Evolutionary conservation across 1,140 invertebrate genomes (phyloP).

Genomic region (Drosophila sulfurigaster): DNA sequence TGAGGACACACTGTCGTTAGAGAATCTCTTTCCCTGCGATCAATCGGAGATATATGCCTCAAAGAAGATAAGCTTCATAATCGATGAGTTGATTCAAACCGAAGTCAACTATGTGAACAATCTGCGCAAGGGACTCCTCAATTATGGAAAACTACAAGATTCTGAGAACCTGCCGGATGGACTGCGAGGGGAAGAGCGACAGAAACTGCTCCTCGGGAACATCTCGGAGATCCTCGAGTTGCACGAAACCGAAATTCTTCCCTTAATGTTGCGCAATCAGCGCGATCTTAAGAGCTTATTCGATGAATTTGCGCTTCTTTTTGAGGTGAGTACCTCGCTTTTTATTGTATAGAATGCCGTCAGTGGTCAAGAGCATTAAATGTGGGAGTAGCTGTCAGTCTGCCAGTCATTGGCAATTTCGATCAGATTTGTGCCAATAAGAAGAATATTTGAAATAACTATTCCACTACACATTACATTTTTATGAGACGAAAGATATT

Average conservation of each 20-base stretch:
- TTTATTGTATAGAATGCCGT: conserved; percentile 4
- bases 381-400: conserved; percentile 11
- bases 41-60: conserved; percentile 82
- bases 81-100: conserved; percentile 81
- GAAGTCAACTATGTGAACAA: conserved; percentile 83
- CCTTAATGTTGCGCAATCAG: conserved; percentile 76
- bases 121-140: conserved; percentile 70
- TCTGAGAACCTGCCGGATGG: conserved; percentile 63
- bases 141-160: conserved; percentile 70
- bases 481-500: no score
- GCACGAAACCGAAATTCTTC: conserved; percentile 76
- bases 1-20: conserved; percentile 78
- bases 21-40: conserved; percentile 83
- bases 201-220: conserved; percentile 68
- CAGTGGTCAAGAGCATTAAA: background rate
- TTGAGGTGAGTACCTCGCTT: conserved; percentile 66
- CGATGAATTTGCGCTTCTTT: conserved; percentile 74
- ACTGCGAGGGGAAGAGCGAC: conserved; percentile 59
- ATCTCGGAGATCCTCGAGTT: conserved; percentile 71
- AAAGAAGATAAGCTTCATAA: conserved; percentile 81
- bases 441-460: background rate
- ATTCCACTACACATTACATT: no score
- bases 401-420: conserved; percentile 17
- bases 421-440: conserved; percentile 5
- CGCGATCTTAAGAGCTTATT: conserved; percentile 79